A percentile compares a stretch with the other conserved stretches of the same genome.
phyloP scores from a whole-genome alignment of 2,113 vertebrate genomes.

The Oreochromis aureus region DNA sequence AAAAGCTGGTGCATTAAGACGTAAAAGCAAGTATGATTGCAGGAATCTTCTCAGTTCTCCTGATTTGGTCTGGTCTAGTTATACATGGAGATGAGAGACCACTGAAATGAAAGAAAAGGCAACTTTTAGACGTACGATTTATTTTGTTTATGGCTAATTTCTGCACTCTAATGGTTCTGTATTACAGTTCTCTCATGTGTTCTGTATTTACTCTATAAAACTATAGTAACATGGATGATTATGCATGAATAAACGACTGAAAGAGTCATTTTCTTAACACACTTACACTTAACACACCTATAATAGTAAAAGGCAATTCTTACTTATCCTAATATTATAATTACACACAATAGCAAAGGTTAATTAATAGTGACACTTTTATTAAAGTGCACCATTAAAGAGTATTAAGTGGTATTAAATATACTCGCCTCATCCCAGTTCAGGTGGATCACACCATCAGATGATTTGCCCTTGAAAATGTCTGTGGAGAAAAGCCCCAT shows the following conservation, averaged over 20 bases:
- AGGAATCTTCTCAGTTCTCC: not conserved
- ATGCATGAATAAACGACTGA: not conserved
- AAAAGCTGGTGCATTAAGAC: not conserved
- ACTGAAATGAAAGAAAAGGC: constrained; percentile 7
- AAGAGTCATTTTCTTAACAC: not conserved
- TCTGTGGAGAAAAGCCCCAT: constrained; percentile 2
- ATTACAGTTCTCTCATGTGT: not conserved
- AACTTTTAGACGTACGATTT: not conserved
- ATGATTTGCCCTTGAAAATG: not conserved
- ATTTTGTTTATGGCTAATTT: not conserved
- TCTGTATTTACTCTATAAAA: not conserved
- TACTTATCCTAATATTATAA: not conserved
- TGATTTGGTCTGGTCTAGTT: not conserved
- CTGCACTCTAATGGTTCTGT: not conserved
- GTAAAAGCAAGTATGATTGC: not conserved
- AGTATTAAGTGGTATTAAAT: not conserved
- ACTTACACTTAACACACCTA: not conserved
- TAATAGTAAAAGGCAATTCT: not conserved
- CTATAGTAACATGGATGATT: not conserved
- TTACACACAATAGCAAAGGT: not conserved
- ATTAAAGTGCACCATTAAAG: not conserved
- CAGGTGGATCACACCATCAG: not conserved
- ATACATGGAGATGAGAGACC: not conserved
- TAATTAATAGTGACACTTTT: not conserved
- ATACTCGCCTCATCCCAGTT: not conserved